Percentiles rank a stretch among this genome's conserved stretches.
Conservation (phyloP, 1,140 invertebrate genomes). For the Drosophila tristis region DNA sequence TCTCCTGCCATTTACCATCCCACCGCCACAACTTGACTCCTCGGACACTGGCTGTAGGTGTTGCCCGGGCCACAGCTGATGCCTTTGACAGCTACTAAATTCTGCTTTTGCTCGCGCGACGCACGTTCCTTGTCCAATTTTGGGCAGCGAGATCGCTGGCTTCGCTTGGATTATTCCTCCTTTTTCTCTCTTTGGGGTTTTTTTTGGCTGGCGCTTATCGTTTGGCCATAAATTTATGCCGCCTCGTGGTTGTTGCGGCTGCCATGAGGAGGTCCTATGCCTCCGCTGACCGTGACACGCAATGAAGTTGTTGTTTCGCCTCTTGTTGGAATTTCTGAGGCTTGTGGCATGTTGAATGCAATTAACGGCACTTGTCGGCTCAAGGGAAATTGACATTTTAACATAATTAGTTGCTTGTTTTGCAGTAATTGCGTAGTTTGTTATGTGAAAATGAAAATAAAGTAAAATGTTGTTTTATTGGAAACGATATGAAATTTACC, state of each 20-base stretch:
- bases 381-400: constrained; percentile 44
- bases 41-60: constrained; percentile 59
- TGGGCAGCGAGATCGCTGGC: constrained; percentile 48
- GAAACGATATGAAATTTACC: not conserved
- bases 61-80: constrained; percentile 76
- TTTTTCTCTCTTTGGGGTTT: constrained; percentile 7
- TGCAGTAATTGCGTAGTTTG: constrained; percentile 8
- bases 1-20: constrained; percentile 10
- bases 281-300: constrained; percentile 63
- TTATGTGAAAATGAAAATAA: not conserved
- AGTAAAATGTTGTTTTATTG: no score
- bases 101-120: constrained; percentile 60
- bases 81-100: constrained; percentile 82
- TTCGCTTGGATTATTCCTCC: not conserved
- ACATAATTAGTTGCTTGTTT: constrained; percentile 49
- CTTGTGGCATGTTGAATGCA: constrained; percentile 56
- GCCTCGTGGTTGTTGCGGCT: constrained; percentile 28
- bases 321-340: constrained; percentile 48
- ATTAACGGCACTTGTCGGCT: constrained; percentile 71
- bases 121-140: constrained; percentile 81
- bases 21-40: no score
- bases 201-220: constrained; percentile 71
- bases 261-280: constrained; percentile 67
- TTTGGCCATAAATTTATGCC: constrained; percentile 75
- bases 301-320: constrained; percentile 70